Evolutionary conservation across 2,888 invertebrate species (phyloP).

Genomic region (Harpalus rufipes): DNA sequence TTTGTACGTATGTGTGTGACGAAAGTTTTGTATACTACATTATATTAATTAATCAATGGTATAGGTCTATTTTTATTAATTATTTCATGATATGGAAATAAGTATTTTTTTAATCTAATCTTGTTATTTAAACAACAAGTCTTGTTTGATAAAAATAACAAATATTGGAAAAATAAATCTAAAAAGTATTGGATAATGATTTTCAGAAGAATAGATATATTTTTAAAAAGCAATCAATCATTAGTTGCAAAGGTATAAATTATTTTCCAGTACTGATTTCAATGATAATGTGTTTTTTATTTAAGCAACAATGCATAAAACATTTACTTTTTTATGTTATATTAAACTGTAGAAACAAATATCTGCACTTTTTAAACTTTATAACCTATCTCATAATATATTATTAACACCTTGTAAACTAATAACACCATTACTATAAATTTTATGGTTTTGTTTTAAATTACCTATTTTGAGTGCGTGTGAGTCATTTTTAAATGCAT

Average conservation of each 20-base stretch:
- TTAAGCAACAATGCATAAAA: no score
- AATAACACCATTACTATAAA: background rate
- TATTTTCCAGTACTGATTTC: no score
- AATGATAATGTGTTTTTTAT: no score
- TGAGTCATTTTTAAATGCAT: background rate
- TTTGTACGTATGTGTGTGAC: no score
- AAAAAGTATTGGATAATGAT: no score
- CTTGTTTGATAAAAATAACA: background rate
- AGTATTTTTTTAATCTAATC: background rate
- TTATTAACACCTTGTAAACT: background rate
- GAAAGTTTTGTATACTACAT: no score
- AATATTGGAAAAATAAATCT: background rate
- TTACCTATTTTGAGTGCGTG: background rate
- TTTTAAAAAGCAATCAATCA: no score
- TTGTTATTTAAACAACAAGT: background rate
- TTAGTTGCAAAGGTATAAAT: no score
- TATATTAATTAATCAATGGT: background rate
- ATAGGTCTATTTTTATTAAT: background rate
- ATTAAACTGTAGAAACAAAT: background rate
- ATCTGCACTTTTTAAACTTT: background rate
- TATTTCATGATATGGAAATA: background rate
- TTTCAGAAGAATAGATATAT: no score
- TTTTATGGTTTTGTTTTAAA: background rate
- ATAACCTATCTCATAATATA: background rate
- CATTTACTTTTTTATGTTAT: no score